Base-by-base conservation (phyloP, 2,888 invertebrate species). In the Diaprepes abbreviatus region DNA sequence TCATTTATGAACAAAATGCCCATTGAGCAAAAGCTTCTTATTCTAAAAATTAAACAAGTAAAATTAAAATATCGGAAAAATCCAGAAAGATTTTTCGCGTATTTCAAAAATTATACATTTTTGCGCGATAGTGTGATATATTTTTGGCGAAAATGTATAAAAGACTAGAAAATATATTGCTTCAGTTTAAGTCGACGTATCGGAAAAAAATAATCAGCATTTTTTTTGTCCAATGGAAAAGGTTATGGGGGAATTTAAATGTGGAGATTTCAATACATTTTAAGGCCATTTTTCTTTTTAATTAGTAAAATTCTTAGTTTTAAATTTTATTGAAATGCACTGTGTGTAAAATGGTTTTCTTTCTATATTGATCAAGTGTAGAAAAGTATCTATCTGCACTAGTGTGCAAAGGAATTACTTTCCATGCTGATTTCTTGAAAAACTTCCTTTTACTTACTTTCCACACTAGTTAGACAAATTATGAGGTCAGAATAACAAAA, bases 101-200 rank as follows among this genome's bases (percentile, higher is more conserved):
- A 55, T 36, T 28, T 28, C 24, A 48, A 36, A 55, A 36, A 6
- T 9, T 54, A 55, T 36, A 38, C 36, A 55, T 55, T 17, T 35
- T 12, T 16, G 21, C 36, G 21, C 57, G 24, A 21, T 9, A 12
- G 9, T 45, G 3, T 10, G 12, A 57, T 14, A 58, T 28, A 28
- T 21, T 17, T 40, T 17, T 6, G 28, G 24, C 21, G 28, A 40
- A 28, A 40, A 58, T 31, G 40, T 24, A 58, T 16, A 40, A 55
- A 28, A 58, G 57, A 58, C 57, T 58, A 58, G 57, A 58, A 40
- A 58, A n/a, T 28, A 58, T 58, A 58, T 40, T 58, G 57, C 57
- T 57, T 21, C n/a, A 31, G 40, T 58, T 58, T 58, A 28, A 38
- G 40, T 28, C 40, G 40, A 58, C 28, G 12, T 19, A 5, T 19